A percentile compares a stretch with the other conserved stretches of the same genome.
These are phyloP conservation scores for Microplitis manilae DNA, from an alignment of 2,888 invertebrate species.

Conservation along the genomic window DNA sequence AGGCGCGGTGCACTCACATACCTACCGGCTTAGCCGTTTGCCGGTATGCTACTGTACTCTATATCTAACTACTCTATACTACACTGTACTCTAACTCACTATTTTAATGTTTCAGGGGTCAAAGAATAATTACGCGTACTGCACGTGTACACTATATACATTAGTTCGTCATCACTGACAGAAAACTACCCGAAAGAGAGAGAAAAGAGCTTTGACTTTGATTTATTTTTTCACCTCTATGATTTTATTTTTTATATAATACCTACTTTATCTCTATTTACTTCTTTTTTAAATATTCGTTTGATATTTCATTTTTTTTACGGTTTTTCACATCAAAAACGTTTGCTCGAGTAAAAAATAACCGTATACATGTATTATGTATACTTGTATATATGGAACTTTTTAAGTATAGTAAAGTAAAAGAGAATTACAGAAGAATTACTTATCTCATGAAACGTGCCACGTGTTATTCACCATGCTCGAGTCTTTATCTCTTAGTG, in stretches of 20 bases:
- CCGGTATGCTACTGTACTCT: background rate
- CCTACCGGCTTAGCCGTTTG: constrained; percentile 6
- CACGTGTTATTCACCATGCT: constrained; percentile 50
- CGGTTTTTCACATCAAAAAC: background rate
- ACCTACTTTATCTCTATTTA: background rate
- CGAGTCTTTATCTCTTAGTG: constrained; percentile 41
- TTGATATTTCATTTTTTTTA: background rate
- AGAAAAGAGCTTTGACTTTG: background rate
- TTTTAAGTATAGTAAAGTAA: background rate
- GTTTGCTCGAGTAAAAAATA: background rate
- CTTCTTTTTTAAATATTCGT: background rate
- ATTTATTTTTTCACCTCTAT: background rate
- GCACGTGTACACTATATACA: constrained; percentile 17
- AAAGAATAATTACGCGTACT: constrained; percentile 30
- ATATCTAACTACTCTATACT: background rate
- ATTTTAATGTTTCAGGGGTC: constrained; percentile 34
- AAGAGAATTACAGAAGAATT: constrained; percentile 12
- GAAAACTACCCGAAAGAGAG: constrained; percentile 5
- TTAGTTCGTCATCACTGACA: constrained; percentile 25
- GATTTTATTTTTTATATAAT: background rate
- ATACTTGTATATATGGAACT: background rate
- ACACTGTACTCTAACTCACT: background rate
- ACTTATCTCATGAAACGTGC: constrained; percentile 51
- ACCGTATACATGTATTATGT: background rate
- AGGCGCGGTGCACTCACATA: constrained; percentile 14